Evolutionary conservation across 2,797 vertebrate genomes (phyloP), one percentile per base, ranked within the genome.

Genomic region (Pangasius mekongensis): DNA sequence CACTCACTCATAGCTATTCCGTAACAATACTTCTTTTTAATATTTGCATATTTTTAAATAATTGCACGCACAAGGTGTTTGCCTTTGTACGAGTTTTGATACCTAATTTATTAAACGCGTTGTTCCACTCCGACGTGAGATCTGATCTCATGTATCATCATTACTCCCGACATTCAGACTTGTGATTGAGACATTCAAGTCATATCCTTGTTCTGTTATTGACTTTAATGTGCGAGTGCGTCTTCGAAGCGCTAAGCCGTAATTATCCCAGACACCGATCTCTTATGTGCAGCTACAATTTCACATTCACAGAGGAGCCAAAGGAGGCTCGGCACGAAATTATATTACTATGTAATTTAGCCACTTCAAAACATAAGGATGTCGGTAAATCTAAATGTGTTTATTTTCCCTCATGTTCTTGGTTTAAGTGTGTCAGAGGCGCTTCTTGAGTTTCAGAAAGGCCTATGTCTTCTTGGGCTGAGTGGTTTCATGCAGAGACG

Each of bases 211-310:
- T 43, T 71, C 77, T 80, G 47, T n/a, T 86, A 24, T 22, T 30
- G n/a, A 73, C 76, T 62, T 89, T 89, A 88, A 66, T 74, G 82
- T 39, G 43, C 24, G 22, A 80, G 80, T 66, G 52, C 80, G 64
- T 78, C 71, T 71, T 89, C 39, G 54, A 49, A 80, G 85, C 52
- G 71, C 71, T 52, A 54, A 64, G 86, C 73, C 62, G n/a, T 90
- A 89, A 90, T 91, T 90, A 89, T 86, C 89, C 81, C 84, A 2
- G 60, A 89, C 87, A 24, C 87, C n/a, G 81, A 64, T 82, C 82
- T 83, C 85, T 54, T 67, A 52, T 56, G 58, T 14, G 39, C 83
- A 67, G 78, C 78, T 73, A 83, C 77, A 84, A 90, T 91, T 91
- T 91, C 64, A 77, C 67, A 60, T 84, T 86, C 27, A 60, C 83